A percentile compares a stretch with the other conserved stretches of the same genome.
phyloP scores from a whole-genome alignment of 2,888 invertebrate species.

The Tetragonisca angustula region DNA sequence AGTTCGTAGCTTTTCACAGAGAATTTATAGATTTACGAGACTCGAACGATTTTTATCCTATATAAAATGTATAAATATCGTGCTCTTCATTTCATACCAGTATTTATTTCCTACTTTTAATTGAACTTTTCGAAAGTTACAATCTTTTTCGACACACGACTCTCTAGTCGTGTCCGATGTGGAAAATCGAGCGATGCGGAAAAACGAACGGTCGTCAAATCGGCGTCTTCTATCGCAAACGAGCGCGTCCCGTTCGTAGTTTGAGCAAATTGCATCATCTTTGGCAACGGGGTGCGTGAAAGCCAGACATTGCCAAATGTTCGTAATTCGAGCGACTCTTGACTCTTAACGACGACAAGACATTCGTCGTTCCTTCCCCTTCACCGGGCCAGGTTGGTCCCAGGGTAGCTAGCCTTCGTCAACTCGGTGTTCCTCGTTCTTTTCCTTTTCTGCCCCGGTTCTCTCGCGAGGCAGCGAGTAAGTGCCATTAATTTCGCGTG shows the following conservation, averaged over 20 bases:
- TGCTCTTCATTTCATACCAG: too few relatives aligned
- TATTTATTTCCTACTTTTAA: too few relatives aligned
- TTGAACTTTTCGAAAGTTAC: background rate
- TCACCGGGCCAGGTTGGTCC: background rate
- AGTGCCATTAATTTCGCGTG: slow-evolving; percentile 56
- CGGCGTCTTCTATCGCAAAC: slow-evolving; percentile 60
- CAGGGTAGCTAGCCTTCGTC: slow-evolving; percentile 41
- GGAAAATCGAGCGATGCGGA: too few relatives aligned
- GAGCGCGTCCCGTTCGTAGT: slow-evolving; percentile 47
- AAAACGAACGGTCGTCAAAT: slow-evolving; percentile 56
- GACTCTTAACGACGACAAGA: slow-evolving; percentile 67
- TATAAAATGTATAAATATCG: too few relatives aligned
- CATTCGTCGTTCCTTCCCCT: slow-evolving; percentile 12
- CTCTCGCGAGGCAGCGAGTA: slow-evolving; percentile 23
- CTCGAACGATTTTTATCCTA: too few relatives aligned
- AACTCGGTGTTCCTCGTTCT: slow-evolving; percentile 15
- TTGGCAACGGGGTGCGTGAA: slow-evolving; percentile 38
- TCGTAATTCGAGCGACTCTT: slow-evolving; percentile 69
- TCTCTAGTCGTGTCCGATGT: too few relatives aligned
- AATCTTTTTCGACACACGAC: background rate
- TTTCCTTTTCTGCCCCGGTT: slow-evolving; percentile 1
- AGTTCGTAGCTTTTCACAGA: too few relatives aligned
- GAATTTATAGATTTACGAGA: too few relatives aligned
- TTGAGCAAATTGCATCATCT: slow-evolving; percentile 56
- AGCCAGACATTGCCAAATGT: slow-evolving; percentile 62